Evolutionary conservation across 2,113 vertebrate genomes (phyloP).

Genomic region (Prinia subflava): DNA sequence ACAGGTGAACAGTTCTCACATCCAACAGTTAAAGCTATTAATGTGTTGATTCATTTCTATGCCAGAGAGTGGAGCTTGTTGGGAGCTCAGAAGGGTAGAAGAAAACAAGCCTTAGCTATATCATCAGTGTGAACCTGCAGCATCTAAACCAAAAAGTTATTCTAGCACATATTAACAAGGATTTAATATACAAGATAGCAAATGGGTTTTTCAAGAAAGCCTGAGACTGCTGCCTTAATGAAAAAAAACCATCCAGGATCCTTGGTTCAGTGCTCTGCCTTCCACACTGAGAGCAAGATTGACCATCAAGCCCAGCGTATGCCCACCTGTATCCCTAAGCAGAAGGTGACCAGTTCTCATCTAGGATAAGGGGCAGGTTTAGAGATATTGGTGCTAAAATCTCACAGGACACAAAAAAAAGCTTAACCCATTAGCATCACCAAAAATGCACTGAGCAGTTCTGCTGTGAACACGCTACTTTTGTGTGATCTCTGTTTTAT

Average conservation of each 20-base stretch:
- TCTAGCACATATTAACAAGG: neutral
- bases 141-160: neutral
- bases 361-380: neutral
- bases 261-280: neutral
- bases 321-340: neutral
- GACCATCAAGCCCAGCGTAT: neutral
- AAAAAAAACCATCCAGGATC: neutral
- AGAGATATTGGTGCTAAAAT: neutral
- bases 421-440: fast-evolving
- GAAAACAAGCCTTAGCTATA: neutral
- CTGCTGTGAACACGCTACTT: neutral
- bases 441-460: neutral
- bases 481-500: neutral
- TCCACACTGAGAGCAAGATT: neutral
- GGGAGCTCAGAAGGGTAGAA: neutral
- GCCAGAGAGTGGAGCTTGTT: neutral
- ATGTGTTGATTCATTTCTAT: neutral
- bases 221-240: neutral
- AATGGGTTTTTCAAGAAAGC: neutral
- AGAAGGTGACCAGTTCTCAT: neutral
- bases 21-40: neutral
- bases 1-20: neutral
- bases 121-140: neutral
- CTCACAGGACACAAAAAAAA: neutral
- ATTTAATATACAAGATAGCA: neutral